Percentiles rank a stretch among this genome's conserved stretches.
These are phyloP conservation scores for Eulithis testata DNA, from an alignment of 2,888 invertebrate genomes.

Conservation along the genomic window DNA sequence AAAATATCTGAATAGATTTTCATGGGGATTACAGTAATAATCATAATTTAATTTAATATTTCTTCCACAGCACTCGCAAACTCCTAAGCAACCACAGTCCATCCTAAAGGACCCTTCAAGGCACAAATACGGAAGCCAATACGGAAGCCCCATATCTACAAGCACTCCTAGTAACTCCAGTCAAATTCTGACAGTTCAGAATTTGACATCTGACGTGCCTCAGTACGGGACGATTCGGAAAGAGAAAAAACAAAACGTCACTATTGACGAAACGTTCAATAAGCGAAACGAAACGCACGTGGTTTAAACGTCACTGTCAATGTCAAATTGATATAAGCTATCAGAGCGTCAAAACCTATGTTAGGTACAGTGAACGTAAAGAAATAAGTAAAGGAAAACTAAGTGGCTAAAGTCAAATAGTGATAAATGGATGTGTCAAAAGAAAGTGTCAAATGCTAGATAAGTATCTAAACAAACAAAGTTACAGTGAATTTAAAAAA, in stretches of 20 bases:
- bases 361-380: too few species aligned
- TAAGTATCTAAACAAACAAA: not conserved
- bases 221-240: slow-evolving; percentile 82
- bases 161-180: slow-evolving; percentile 75
- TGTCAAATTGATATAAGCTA: slow-evolving; percentile 20
- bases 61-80: slow-evolving; percentile 75
- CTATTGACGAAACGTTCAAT: slow-evolving; percentile 77
- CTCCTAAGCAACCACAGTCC: slow-evolving; percentile 85
- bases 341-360: too few species aligned
- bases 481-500: slow-evolving; percentile 13
- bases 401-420: too few species aligned
- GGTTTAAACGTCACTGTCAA: slow-evolving; percentile 52
- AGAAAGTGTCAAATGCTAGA: too few species aligned
- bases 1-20: too few species aligned
- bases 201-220: slow-evolving; percentile 78
- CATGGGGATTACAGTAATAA: too few species aligned
- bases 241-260: slow-evolving; percentile 81
- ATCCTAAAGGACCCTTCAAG: slow-evolving; percentile 87
- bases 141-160: slow-evolving; percentile 75
- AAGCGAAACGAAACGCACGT: slow-evolving; percentile 78
- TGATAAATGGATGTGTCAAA: too few species aligned
- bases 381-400: too few species aligned
- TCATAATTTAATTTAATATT: not conserved
- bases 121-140: slow-evolving; percentile 83
- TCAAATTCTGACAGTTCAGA: slow-evolving; percentile 86